Base-by-base conservation (phyloP, 2,113 vertebrate species). In the Melanocharis versteri region DNA sequence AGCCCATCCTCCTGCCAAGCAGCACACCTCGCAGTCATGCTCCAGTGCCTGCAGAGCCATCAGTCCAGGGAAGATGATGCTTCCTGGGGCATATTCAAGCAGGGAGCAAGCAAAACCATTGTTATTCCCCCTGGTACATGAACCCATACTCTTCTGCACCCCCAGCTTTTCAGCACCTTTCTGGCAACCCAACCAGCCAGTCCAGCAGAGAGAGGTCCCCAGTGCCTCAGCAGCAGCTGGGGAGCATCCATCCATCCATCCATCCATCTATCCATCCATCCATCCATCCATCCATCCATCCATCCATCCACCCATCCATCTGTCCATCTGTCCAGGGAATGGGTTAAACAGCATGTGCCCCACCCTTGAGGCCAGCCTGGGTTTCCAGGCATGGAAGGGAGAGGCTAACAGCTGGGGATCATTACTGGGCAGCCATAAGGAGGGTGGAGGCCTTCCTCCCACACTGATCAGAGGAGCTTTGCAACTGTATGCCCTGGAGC, bases 381-480 rank as follows among this genome's bases (percentile, higher is more conserved):
- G 53, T 71, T 95, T 90, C 90, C 96, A 96, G 88, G 75, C 95
- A 73, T 95, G 60, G 88, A 84, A 95, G 86, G 95, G 94, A 95
- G 94, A 92, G 92, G 88, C 86, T 85, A 93, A 70, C 96, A 97
- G 65, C 94, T 97, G 96, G 86, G 78, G 65, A 94, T 97, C 80
- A 96, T 97, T 96, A 97, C 75, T 0, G 24, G 89, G 65, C 86
- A 82, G 95, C 85, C 84, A 80, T 91, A 94, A 95, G 70, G 58
- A 94, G 94, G 90, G 94, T 92, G 95, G 93, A 95, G 91, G 76
- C 76, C 83, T 96, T 97, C 95, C 94, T 96, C 93, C 93, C 94
- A 94, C 93, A 93, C 87, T 73, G 94, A 94, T 96, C 96, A 96
- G 86, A 96, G 48, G 51, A 96, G 72, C 86, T 82, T 79, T 15